Conservation (phyloP, 2,113 vertebrate genomes). For the Platichthys flesus region DNA sequence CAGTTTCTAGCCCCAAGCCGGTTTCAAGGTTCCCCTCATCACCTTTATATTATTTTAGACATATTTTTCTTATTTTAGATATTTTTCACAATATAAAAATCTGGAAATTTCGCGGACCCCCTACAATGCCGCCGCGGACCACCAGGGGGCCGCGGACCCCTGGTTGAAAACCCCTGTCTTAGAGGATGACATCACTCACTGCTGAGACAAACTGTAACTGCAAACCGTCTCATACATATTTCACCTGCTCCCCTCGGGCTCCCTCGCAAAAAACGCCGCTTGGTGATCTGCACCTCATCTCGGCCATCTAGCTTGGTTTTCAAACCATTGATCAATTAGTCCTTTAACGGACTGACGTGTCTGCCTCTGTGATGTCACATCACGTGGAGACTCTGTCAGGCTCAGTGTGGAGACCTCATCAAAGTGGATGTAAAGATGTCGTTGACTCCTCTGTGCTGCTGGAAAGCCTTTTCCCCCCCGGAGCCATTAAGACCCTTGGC, state of each 20-base stretch:
- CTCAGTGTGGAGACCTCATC: neutral
- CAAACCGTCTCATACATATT: conserved; percentile 33
- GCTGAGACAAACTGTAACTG: neutral
- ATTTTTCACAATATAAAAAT: no score
- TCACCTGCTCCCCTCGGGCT: conserved; percentile 12
- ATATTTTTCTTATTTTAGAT: no score
- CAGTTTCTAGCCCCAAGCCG: no score
- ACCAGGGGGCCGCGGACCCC: no score
- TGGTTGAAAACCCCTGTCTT: no score
- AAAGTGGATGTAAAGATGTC: neutral
- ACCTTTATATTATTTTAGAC: no score
- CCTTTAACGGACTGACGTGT: conserved; percentile 6
- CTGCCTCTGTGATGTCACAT: neutral
- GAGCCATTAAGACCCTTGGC: neutral
- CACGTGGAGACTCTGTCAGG: neutral
- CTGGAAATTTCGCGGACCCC: no score
- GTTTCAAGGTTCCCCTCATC: no score
- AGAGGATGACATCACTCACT: conserved; percentile 54
- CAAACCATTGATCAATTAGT: conserved; percentile 24
- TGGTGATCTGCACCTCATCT: neutral
- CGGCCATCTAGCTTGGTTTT: neutral
- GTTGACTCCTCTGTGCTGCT: neutral
- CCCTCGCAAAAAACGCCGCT: neutral
- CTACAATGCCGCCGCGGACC: no score
- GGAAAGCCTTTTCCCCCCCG: neutral